Percentiles rank a stretch among this genome's conserved stretches.
Evolutionary conservation across 2,888 invertebrate genomes (phyloP).

Genomic region (Phania funesta): DNA sequence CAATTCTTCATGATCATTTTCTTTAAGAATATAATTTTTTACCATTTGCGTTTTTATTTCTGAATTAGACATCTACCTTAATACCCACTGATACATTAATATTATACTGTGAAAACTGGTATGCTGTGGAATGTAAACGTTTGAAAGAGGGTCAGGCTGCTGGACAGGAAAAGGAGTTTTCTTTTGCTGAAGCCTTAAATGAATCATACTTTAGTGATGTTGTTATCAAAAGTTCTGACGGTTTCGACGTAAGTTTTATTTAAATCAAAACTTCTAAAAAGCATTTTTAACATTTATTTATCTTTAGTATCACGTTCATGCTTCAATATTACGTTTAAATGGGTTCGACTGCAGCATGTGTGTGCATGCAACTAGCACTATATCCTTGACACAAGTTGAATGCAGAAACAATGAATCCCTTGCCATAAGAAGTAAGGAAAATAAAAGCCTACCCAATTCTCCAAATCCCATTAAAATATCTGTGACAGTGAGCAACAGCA

Average conservation of each 20-base stretch:
- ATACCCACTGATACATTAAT: conserved; percentile 82
- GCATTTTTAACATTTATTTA: background rate
- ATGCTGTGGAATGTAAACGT: conserved; percentile 83
- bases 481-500: conserved; percentile 68
- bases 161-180: conserved; percentile 82
- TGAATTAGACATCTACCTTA: conserved; percentile 81
- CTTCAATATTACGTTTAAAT: conserved; percentile 82
- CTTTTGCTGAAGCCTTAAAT: conserved; percentile 84
- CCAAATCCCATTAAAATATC: conserved; percentile 75
- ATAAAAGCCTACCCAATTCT: conserved; percentile 67
- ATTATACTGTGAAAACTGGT: conserved; percentile 84
- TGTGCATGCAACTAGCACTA: conserved; percentile 74
- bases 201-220: conserved; percentile 85
- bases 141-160: conserved; percentile 81
- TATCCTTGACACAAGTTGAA: conserved; percentile 45
- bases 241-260: conserved; percentile 70
- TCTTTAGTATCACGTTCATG: conserved; percentile 82
- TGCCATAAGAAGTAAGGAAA: conserved; percentile 52
- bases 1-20: too few species aligned
- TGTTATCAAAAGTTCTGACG: conserved; percentile 75
- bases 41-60: background rate
- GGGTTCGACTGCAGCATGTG: conserved; percentile 82
- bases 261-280: background rate
- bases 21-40: background rate
- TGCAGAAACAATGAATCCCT: conserved; percentile 76